Evolutionary conservation across 2,113 vertebrate genomes (phyloP).

Genomic region (Corydoras sp.): DNA sequence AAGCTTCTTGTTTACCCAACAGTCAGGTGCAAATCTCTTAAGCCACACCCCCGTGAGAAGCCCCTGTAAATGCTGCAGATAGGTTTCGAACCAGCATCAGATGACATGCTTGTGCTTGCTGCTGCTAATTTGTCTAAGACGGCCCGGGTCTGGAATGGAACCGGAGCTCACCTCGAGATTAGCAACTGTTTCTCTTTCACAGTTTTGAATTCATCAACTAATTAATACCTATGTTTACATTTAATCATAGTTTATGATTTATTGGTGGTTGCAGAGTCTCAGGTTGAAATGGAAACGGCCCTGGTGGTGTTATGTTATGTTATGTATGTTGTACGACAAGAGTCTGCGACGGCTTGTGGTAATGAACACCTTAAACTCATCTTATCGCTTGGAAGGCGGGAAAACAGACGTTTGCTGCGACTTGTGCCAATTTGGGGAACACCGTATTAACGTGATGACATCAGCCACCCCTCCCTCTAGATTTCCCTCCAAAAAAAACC

Average conservation of each 20-base stretch:
- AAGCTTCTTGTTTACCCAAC: background rate
- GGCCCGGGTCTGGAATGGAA: slow-evolving; percentile 43
- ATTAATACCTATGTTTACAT: background rate
- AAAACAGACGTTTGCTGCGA: too few relatives aligned
- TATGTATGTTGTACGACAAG: too few relatives aligned
- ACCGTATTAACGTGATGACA: too few relatives aligned
- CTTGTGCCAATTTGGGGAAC: too few relatives aligned
- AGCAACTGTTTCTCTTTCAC: background rate
- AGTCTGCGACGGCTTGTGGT: too few relatives aligned
- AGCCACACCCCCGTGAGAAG: background rate
- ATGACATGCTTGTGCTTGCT: slow-evolving; percentile 52
- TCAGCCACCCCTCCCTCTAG: too few relatives aligned
- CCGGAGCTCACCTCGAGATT: background rate
- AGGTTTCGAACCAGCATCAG: slow-evolving; percentile 48
- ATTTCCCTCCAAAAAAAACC: background rate
- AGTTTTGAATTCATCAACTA: background rate
- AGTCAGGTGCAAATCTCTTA: background rate
- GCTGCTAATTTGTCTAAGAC: slow-evolving; percentile 50
- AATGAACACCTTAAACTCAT: too few relatives aligned
- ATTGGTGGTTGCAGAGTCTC: too few relatives aligned
- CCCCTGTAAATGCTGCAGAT: slow-evolving; percentile 16
- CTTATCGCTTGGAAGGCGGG: too few relatives aligned
- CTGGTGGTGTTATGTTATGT: too few relatives aligned
- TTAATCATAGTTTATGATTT: too few relatives aligned
- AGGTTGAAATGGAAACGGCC: too few relatives aligned